These are phyloP conservation scores for Megaceryle alcyon DNA, from an alignment of 2,797 vertebrate genomes.

Conservation along the genomic window DNA sequence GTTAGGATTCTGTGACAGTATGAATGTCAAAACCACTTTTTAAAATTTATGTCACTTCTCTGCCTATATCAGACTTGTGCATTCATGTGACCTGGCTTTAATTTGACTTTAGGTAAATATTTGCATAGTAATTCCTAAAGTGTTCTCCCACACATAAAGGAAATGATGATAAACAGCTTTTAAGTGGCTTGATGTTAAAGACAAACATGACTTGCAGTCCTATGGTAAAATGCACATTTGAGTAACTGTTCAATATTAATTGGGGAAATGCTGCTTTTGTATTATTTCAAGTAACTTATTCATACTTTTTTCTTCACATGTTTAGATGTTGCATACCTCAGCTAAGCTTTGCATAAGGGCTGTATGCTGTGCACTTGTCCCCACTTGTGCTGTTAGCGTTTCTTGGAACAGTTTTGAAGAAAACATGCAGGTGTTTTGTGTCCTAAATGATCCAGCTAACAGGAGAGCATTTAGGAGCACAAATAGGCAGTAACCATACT, in stretches of 20 bases:
- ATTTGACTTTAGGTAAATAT: constrained; percentile 72
- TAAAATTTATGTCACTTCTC: not conserved
- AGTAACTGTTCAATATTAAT: constrained; percentile 66
- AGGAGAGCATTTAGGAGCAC: not conserved
- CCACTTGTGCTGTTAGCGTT: not conserved
- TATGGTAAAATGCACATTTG: constrained; percentile 44
- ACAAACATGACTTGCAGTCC: constrained; percentile 66
- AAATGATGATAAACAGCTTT: constrained; percentile 68
- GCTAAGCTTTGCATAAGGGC: not conserved
- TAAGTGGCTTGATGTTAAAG: constrained; percentile 70
- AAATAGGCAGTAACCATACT: not conserved
- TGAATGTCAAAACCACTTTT: not conserved
- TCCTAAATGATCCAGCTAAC: not conserved
- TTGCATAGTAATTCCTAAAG: constrained; percentile 68
- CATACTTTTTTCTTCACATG: not conserved
- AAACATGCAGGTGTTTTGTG: not conserved
- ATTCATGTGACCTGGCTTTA: constrained; percentile 65
- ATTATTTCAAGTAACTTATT: not conserved
- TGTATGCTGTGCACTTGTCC: not conserved
- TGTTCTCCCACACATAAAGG: constrained; percentile 64
- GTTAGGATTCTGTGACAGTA: not conserved
- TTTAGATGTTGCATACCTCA: not conserved
- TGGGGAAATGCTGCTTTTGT: constrained; percentile 29
- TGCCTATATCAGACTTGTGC: not conserved
- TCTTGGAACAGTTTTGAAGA: not conserved